phyloP scores from a whole-genome alignment of 2,888 invertebrate species.

The Microplitis deprimator region DNA sequence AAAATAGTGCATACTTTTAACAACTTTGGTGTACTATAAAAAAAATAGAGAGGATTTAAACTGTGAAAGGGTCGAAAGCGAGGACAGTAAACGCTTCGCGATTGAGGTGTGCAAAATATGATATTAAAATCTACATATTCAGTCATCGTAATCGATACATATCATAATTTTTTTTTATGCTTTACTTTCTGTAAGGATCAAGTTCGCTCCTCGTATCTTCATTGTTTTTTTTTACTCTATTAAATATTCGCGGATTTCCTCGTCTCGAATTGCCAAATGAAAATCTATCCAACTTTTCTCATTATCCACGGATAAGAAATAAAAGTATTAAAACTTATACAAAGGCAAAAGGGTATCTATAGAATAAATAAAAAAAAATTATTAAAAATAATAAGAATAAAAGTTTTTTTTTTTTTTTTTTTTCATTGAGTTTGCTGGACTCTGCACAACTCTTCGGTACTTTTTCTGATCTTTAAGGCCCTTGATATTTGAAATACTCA shows the following conservation, averaged over 20 bases:
- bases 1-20: no score
- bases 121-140: not conserved
- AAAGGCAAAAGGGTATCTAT: constrained; percentile 5
- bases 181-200: not conserved
- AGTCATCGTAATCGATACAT: not conserved
- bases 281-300: constrained; percentile 60
- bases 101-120: no score
- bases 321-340: constrained; percentile 29
- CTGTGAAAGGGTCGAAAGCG: no score
- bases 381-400: constrained; percentile 20
- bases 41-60: no score
- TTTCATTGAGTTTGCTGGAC: not conserved
- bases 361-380: not conserved
- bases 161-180: constrained; percentile 2
- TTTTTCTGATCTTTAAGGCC: not conserved
- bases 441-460: not conserved
- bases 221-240: constrained; percentile 42
- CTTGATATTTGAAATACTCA: constrained; percentile 11
- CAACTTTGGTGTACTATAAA: no score
- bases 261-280: constrained; percentile 47
- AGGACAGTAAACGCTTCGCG: no score
- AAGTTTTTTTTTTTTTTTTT: constrained; percentile 33
- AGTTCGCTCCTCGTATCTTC: constrained; percentile 17
- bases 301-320: constrained; percentile 51
- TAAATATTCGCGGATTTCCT: constrained; percentile 47